Evolutionary conservation across 2,888 invertebrate genomes (phyloP).

Genomic region (Lepeophtheirus nordmannii): DNA sequence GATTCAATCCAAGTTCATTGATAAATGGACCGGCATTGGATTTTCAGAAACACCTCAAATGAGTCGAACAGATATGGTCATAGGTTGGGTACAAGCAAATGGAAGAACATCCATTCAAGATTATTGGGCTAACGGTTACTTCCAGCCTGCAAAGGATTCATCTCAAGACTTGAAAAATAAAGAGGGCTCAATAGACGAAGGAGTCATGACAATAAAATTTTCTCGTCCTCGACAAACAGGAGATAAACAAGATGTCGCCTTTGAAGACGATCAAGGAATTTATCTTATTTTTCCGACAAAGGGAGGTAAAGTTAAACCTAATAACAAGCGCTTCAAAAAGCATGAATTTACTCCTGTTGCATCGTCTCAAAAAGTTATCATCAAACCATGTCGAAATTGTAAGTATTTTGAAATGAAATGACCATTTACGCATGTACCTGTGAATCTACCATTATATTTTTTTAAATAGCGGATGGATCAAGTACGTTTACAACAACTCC

Average conservation of each 20-base stretch:
- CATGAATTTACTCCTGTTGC: slow-evolving; percentile 56
- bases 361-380: slow-evolving; percentile 60
- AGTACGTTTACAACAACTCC: slow-evolving; percentile 42
- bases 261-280: slow-evolving; percentile 62
- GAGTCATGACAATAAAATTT: slow-evolving; percentile 60
- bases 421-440: too few species aligned
- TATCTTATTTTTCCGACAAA: slow-evolving; percentile 73
- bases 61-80: slow-evolving; percentile 72
- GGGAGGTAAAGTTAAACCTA: slow-evolving; percentile 64
- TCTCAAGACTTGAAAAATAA: slow-evolving; percentile 56
- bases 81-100: slow-evolving; percentile 68
- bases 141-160: slow-evolving; percentile 47
- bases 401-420: background rate
- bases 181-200: slow-evolving; percentile 53
- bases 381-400: slow-evolving; percentile 51
- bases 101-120: slow-evolving; percentile 19
- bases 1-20: slow-evolving; percentile 56
- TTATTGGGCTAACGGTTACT: slow-evolving; percentile 29
- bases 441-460: background rate
- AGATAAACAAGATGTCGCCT: slow-evolving; percentile 58
- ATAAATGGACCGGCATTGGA: slow-evolving; percentile 77
- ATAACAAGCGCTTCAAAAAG: slow-evolving; percentile 67
- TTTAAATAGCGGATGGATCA: slow-evolving; percentile 40
- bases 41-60: slow-evolving; percentile 48
- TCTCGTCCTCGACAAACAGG: slow-evolving; percentile 57